These are phyloP conservation scores for Noctua janthe DNA, from an alignment of 2,888 invertebrate species.

Conservation along the genomic window DNA sequence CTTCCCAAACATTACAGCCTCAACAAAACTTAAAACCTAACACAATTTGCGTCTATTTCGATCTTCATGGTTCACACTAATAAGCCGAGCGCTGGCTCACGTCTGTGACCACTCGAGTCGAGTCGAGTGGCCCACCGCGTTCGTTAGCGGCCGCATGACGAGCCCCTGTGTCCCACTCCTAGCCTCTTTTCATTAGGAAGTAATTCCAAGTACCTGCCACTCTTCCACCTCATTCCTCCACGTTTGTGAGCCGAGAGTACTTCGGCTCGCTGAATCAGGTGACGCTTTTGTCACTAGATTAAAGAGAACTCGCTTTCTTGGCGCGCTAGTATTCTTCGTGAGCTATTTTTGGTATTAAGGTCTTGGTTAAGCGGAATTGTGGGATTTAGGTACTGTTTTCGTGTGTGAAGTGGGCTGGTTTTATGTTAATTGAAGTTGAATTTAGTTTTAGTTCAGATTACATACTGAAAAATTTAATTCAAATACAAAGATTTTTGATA, in stretches of 20 bases:
- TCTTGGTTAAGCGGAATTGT: conserved; percentile 73
- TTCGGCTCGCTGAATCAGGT: conserved; percentile 88
- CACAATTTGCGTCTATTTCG: conserved; percentile 60
- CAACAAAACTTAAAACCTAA: conserved; percentile 38
- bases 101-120: conserved; percentile 78
- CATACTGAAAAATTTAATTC: not conserved
- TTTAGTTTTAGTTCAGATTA: not conserved
- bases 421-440: not conserved
- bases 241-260: conserved; percentile 86
- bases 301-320: conserved; percentile 88
- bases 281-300: conserved; percentile 90
- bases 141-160: conserved; percentile 89
- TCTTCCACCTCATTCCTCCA: conserved; percentile 89
- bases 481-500: conserved; percentile 5
- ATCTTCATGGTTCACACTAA: conserved; percentile 70
- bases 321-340: conserved; percentile 77
- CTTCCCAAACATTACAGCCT: not conserved
- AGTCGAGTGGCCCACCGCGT: conserved; percentile 84
- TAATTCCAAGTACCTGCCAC: conserved; percentile 89
- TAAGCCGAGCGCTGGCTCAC: conserved; percentile 76
- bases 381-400: conserved; percentile 63
- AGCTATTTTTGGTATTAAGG: conserved; percentile 86
- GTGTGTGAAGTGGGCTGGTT: conserved; percentile 47
- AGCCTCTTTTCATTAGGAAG: conserved; percentile 90
- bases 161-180: conserved; percentile 85